phyloP scores from a whole-genome alignment of 2,888 invertebrate genomes.

The Sylvicola cinctus region DNA sequence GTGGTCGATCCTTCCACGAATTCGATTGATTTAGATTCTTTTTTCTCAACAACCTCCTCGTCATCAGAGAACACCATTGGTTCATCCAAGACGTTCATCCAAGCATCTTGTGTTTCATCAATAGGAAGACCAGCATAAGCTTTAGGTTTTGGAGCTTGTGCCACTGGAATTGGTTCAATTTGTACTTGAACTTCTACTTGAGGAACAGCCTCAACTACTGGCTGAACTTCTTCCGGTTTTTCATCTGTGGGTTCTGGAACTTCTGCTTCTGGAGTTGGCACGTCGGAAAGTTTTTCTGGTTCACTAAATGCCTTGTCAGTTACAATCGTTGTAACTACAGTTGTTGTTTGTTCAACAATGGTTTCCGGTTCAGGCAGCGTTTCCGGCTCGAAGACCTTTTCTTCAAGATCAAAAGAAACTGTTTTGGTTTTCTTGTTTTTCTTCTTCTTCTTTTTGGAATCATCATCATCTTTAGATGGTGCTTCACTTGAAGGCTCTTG shows the following conservation, averaged over 20 bases:
- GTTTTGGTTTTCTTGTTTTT: no score
- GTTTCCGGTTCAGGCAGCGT: no score
- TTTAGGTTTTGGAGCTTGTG: no score
- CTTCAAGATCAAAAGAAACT: no score
- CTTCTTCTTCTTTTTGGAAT: no score
- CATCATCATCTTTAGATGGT: no score
- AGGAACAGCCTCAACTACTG: constrained; percentile 3
- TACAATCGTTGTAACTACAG: neutral
- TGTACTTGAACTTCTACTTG: neutral
- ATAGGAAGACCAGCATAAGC: constrained; percentile 15
- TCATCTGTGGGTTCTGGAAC: constrained; percentile 1
- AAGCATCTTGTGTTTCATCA: constrained; percentile 15
- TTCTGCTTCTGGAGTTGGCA: neutral
- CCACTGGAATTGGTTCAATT: no score
- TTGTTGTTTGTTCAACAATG: neutral
- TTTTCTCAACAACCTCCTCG: constrained; percentile 9
- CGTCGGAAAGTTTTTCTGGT: neutral
- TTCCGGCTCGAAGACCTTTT: no score
- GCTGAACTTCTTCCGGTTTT: constrained; percentile 5
- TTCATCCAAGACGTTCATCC: constrained; percentile 22
- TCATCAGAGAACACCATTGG: constrained; percentile 21
- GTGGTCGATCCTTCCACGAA: neutral
- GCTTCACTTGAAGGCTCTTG: no score
- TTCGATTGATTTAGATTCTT: neutral
- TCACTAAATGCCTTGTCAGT: neutral